These are phyloP conservation scores for Caradrina kadenii DNA, from an alignment of 2,888 invertebrate genomes.

Conservation along the genomic window DNA sequence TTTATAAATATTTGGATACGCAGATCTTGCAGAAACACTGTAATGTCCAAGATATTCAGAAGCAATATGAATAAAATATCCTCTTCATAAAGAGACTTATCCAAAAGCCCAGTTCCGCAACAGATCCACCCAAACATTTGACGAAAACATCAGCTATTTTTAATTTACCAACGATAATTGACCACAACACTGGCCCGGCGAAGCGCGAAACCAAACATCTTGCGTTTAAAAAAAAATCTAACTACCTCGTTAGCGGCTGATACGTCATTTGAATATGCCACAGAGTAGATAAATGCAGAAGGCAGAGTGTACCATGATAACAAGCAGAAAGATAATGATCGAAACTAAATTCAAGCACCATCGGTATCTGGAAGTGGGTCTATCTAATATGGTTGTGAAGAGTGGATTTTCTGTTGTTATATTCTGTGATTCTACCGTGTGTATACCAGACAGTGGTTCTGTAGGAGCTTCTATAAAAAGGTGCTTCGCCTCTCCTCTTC, in stretches of 20 bases:
- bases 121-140: constrained; percentile 50
- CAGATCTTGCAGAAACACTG: constrained; percentile 29
- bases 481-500: constrained; percentile 78
- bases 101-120: constrained; percentile 15
- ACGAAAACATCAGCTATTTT: constrained; percentile 55
- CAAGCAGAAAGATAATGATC: constrained; percentile 12
- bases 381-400: constrained; percentile 2
- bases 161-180: constrained; percentile 63
- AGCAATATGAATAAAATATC: constrained; percentile 27
- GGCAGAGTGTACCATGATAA: constrained; percentile 14
- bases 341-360: constrained; percentile 1
- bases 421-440: constrained; percentile 64
- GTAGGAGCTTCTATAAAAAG: constrained; percentile 88
- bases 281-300: constrained; percentile 49
- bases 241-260: constrained; percentile 76
- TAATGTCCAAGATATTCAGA: constrained; percentile 27
- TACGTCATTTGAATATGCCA: constrained; percentile 74
- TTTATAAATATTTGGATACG: constrained; percentile 54
- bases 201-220: constrained; percentile 67
- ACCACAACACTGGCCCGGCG: constrained; percentile 59
- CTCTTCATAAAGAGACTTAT: constrained; percentile 8
- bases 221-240: constrained; percentile 61
- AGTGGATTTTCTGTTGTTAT: constrained; percentile 45
- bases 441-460: constrained; percentile 79
- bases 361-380: background rate